Percentiles rank a stretch among this genome's conserved stretches.
These are phyloP conservation scores for Dendrolimus houi DNA, from an alignment of 2,888 invertebrate genomes.

Conservation along the genomic window DNA sequence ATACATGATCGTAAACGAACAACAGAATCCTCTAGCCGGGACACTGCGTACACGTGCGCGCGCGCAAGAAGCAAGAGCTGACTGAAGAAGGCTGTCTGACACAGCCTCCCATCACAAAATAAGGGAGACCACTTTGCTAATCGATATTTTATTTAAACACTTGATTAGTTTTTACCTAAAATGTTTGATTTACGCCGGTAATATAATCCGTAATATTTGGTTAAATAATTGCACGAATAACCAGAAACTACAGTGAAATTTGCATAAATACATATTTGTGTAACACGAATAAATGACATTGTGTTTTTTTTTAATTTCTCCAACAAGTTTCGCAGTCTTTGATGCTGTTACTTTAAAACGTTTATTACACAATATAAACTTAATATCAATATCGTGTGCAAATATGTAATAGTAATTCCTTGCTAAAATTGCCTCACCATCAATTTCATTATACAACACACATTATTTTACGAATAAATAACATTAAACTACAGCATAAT, in stretches of 20 bases:
- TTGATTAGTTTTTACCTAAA: constrained; percentile 18
- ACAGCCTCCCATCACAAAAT: constrained; percentile 50
- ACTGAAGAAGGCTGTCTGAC: constrained; percentile 68
- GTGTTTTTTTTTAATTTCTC: too few relatives aligned
- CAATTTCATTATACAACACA: too few relatives aligned
- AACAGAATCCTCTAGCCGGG: constrained; percentile 19
- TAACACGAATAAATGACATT: background rate
- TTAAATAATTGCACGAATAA: background rate
- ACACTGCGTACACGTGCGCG: constrained; percentile 56
- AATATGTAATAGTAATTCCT: too few relatives aligned
- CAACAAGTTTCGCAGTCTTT: too few relatives aligned
- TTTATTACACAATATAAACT: too few relatives aligned
- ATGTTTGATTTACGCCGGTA: background rate
- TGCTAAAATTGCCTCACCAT: too few relatives aligned
- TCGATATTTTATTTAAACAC: constrained; percentile 16
- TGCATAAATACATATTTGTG: background rate
- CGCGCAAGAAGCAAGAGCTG: constrained; percentile 60
- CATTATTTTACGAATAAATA: too few relatives aligned
- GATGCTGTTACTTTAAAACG: too few relatives aligned
- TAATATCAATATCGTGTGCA: too few relatives aligned
- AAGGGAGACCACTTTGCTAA: constrained; percentile 27
- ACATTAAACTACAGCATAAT: too few relatives aligned
- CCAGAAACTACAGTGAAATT: background rate
- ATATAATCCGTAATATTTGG: background rate
- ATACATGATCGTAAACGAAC: constrained; percentile 56